Base-by-base conservation (phyloP, 2,797 vertebrate species). In the Pachyuromys duprasi region DNA sequence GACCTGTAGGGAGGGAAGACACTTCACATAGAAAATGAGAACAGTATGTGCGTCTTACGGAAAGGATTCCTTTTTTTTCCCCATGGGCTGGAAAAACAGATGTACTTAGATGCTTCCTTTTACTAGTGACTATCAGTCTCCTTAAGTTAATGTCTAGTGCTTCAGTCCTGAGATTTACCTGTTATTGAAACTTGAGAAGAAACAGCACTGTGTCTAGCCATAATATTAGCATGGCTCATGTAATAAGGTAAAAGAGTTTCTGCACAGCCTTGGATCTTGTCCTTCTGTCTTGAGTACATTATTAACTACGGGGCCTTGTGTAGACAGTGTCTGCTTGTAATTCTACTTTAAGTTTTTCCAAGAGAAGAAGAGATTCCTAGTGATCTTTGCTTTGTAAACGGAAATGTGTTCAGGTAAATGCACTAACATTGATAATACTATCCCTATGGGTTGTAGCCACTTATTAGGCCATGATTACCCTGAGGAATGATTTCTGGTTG, bases 111-210 rank as follows among this genome's bases (percentile, higher is more conserved):
- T 2, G 2, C 15, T 90, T 65, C 82, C 67, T 55, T 62, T 24
- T 36, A 63, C 49, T 76, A 81, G 74, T 53, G 31, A 78, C 91
- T 90, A n/a, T 53, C 3, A 55, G 84, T 97, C 60, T 93, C 33
- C 90, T 89, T 55, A 55, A 24, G 1, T 60, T 28, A 63, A 12
- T 24, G 60, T 57, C 65, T 0, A 22, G 14, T 49, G 63, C 69
- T 65, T 83, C 78, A 69, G 42, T 60, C 69, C 63, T 5, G 57
- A 89, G 22, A 79, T 12, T 89, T 36, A 31, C 53, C 18, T 42
- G 33, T 18, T 22, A 36, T 42, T 93, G 91, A 83, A 90, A 76
- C 72, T 80, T 28, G 63, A 86, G 75, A 69, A 72, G 63, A 83
- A 82, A 83, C 3, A 39, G 45, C 14, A 28, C 26, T 76, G 26